Conservation (phyloP, 2,888 invertebrate species). For the Gisinianus flammeolus region DNA sequence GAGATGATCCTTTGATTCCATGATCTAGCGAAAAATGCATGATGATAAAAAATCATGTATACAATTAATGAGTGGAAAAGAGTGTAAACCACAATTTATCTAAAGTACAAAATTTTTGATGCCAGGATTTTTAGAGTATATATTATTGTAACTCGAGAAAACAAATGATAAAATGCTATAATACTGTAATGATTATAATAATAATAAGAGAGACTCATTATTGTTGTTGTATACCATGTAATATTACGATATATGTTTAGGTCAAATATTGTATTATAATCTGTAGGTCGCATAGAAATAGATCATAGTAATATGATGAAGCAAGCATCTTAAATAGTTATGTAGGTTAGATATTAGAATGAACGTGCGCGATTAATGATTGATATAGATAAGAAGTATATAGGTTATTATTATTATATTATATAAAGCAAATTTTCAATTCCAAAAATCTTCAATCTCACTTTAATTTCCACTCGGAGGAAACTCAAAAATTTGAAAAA, state of each 20-base stretch:
- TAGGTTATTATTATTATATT: too few species aligned
- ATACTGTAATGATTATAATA: background rate
- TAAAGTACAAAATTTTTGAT: constrained; percentile 59
- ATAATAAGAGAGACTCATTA: constrained; percentile 20
- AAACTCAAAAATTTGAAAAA: constrained; percentile 9
- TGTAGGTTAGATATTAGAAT: too few species aligned
- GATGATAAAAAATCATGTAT: constrained; percentile 4
- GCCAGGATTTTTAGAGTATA: constrained; percentile 49
- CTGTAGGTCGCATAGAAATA: too few species aligned
- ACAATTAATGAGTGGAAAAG: constrained; percentile 5
- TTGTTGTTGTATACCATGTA: constrained; percentile 20
- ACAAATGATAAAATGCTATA: background rate
- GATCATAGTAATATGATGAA: too few species aligned
- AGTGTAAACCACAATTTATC: constrained; percentile 57
- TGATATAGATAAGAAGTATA: too few species aligned
- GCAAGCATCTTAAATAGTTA: too few species aligned
- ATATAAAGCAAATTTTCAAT: too few species aligned
- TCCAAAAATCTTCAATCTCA: too few species aligned
- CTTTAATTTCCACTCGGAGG: too few species aligned
- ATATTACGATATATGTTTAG: background rate
- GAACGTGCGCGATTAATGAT: too few species aligned
- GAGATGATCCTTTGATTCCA: constrained; percentile 24
- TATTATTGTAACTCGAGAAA: background rate
- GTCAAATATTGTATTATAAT: background rate
- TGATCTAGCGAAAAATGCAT: constrained; percentile 12